phyloP scores from a whole-genome alignment of 2,888 invertebrate species.

The Ommatoiulus sabulosus region DNA sequence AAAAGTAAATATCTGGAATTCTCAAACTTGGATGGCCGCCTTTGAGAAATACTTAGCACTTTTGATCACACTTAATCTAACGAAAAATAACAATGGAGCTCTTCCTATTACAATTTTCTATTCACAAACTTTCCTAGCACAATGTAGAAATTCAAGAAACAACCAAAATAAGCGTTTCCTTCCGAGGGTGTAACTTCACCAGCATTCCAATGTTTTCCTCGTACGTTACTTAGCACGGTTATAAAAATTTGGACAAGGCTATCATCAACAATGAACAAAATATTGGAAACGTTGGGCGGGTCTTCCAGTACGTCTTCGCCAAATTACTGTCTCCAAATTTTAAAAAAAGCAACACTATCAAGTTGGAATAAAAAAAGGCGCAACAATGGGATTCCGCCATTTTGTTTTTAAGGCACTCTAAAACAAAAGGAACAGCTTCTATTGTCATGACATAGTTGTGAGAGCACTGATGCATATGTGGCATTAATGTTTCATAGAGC shows the following conservation, averaged over 20 bases:
- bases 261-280: background rate
- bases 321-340: background rate
- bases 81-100: no score
- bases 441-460: constrained; percentile 14
- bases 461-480: constrained; percentile 23
- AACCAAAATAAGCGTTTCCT: no score
- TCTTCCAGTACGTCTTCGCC: background rate
- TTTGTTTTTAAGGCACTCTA: constrained; percentile 39
- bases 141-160: no score
- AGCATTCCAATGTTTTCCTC: no score
- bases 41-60: no score
- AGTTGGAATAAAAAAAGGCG: background rate
- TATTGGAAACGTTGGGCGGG: background rate
- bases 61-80: no score
- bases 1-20: no score
- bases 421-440: constrained; percentile 32
- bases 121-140: no score
- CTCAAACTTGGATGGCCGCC: no score
- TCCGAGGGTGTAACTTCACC: no score
- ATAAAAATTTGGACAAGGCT: background rate
- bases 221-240: no score
- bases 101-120: no score
- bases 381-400: constrained; percentile 31
- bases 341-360: background rate
- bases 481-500: constrained; percentile 39